Evolutionary conservation across 1,140 invertebrate genomes (phyloP).

Genomic region (Temnothorax curvispinosus): DNA sequence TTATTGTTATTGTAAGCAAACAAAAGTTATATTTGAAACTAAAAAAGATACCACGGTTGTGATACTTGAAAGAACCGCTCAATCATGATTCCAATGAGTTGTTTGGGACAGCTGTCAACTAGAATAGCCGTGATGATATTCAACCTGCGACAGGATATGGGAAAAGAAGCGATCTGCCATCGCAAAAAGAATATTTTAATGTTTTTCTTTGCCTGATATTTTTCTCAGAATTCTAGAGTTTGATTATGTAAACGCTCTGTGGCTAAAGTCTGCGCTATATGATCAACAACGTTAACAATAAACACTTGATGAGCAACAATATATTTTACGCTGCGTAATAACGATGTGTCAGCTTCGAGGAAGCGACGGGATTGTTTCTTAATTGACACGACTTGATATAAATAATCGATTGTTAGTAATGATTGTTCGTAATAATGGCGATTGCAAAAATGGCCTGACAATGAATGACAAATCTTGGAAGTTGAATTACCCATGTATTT

Average conservation of each 20-base stretch:
- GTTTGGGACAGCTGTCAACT: not conserved
- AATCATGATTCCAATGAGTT: not conserved
- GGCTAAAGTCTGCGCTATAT: not conserved
- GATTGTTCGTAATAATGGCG: not conserved
- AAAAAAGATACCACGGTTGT: not conserved
- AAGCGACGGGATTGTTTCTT: not conserved
- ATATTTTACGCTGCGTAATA: not conserved
- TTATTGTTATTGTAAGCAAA: not conserved
- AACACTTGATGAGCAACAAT: slow-evolving; percentile 29
- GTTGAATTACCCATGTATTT: not conserved
- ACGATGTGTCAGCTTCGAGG: slow-evolving; percentile 7
- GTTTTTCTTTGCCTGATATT: slow-evolving; percentile 10
- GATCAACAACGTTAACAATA: slow-evolving; percentile 25
- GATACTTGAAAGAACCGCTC: not conserved
- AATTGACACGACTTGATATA: not conserved
- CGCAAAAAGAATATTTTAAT: not conserved
- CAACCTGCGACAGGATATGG: not conserved
- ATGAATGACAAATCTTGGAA: not conserved
- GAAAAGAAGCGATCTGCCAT: not conserved
- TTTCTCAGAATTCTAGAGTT: slow-evolving; percentile 35
- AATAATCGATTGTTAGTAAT: not conserved
- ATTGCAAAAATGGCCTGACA: not conserved
- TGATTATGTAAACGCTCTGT: not conserved
- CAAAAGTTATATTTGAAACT: not conserved
- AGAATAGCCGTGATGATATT: slow-evolving; percentile 3